Evolutionary conservation across 2,113 vertebrate genomes (phyloP), one percentile per base, ranked within the genome.

Genomic region (Nothobranchius furzeri): DNA sequence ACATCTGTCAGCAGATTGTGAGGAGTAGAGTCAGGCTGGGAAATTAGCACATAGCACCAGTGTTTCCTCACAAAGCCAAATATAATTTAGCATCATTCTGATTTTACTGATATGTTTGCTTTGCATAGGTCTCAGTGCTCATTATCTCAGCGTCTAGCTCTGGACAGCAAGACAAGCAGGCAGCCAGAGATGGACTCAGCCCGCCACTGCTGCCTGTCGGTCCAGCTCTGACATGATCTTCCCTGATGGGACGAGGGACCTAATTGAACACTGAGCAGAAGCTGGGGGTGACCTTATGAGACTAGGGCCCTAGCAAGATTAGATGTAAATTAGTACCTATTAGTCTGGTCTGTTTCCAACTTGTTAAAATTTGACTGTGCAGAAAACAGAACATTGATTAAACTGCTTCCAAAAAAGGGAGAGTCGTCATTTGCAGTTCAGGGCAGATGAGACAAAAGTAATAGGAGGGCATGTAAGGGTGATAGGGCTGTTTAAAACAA

Each of bases 1-100:
- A 88, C 70, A 89, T 92, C 82, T 93, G 78, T 79, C 91, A 88
- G 72, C 64, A 66, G 70, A 73, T 49, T 85, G 92, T 80, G 76
- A 93, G 74, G 70, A 76, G 65, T 56, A 58, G 66, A 78, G 69
- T 46, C 55, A 60, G 48, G 37, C 68, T 74, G 75, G 43, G 50
- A 72, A 40, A 45, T 13, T 25, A 45, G 49, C 53, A 76, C 60
- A 64, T 10, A 6, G 17, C 64, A 73, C 63, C 25, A 47, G 30
- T 53, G 58, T 46, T 17, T 66, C 47, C 57, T 61, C 46, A 69
- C 63, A 75, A 25, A 54, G 17, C 46, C 37, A 15, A 55, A 15
- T 15, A 3, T 4, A 20, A 59, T 54, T 17, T 25, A 42, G 1
- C 9, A 42, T 63, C 7, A 36, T 7, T 2, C 12, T 42, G 17